Conservation (phyloP, 2,888 invertebrate species). For the Spodoptera littoralis region DNA sequence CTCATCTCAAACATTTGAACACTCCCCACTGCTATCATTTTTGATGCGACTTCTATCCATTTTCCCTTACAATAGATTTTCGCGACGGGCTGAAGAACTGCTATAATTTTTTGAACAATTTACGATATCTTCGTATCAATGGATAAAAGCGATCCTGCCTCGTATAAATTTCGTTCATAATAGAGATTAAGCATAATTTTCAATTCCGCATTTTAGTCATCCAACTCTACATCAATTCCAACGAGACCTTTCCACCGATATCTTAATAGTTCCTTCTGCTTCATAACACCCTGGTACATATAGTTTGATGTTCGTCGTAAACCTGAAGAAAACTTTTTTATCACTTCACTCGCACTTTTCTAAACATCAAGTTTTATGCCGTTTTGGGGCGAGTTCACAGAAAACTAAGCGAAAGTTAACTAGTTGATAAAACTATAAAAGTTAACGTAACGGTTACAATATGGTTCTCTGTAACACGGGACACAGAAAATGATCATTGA, state of each 20-base stretch:
- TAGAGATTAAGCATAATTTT: neutral
- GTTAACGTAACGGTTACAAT: conserved; percentile 18
- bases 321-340: conserved; percentile 54
- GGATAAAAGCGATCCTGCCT: too few species aligned
- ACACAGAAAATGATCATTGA: too few species aligned
- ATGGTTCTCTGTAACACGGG: neutral
- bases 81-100: too few species aligned
- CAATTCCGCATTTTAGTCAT: neutral
- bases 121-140: too few species aligned
- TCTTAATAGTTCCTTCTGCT: conserved; percentile 45
- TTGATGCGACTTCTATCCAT: too few species aligned
- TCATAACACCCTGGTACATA: conserved; percentile 55
- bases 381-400: conserved; percentile 47
- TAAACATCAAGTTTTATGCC: conserved; percentile 54
- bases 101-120: too few species aligned
- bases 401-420: conserved; percentile 49
- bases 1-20: neutral
- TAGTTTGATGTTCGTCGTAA: conserved; percentile 57
- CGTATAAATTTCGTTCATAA: too few species aligned
- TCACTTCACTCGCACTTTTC: conserved; percentile 46
- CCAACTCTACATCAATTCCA: conserved; percentile 1
- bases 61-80: too few species aligned
- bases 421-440: conserved; percentile 31
- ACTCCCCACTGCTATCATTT: too few species aligned
- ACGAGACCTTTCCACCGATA: conserved; percentile 36